Conservation (phyloP, 2,888 invertebrate genomes). For the Brenthis daphne region DNA sequence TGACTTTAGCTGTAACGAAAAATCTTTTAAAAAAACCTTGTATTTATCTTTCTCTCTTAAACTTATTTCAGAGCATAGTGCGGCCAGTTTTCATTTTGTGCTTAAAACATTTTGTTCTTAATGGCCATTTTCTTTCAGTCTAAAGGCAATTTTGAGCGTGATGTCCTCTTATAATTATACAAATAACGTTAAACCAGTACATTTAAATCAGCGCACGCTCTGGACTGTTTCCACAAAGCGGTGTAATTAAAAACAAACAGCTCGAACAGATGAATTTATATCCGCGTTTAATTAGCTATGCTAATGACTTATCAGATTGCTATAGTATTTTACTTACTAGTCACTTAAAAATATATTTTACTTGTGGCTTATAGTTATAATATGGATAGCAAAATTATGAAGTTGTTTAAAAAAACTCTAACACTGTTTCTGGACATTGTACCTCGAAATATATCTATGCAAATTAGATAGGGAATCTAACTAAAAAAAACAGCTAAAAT, state of each 20-base stretch:
- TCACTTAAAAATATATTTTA: background rate
- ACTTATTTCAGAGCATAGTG: too few relatives aligned
- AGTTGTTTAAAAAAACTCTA: too few relatives aligned
- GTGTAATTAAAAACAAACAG: constrained; percentile 61
- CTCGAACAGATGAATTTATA: constrained; percentile 45
- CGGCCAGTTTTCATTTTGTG: too few relatives aligned
- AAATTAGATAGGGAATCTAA: too few relatives aligned
- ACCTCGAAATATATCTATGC: too few relatives aligned
- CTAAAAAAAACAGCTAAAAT: too few relatives aligned
- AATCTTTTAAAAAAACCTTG: too few relatives aligned
- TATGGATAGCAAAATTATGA: too few relatives aligned
- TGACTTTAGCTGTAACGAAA: too few relatives aligned
- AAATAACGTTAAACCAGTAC: constrained; percentile 33
- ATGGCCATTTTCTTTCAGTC: constrained; percentile 2
- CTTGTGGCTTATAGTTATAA: too few relatives aligned
- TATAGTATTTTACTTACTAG: constrained; percentile 2
- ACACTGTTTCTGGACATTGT: too few relatives aligned
- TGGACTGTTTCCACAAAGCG: constrained; percentile 39
- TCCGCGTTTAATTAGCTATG: constrained; percentile 44
- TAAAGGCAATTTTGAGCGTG: constrained; percentile 18
- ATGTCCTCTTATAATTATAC: constrained; percentile 20
- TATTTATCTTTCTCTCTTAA: too few relatives aligned
- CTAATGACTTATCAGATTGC: constrained; percentile 34
- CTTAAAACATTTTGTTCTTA: background rate
- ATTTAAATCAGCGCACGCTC: constrained; percentile 36